Conservation (phyloP, 2,113 vertebrate species). For the Ceratotherium simum region DNA sequence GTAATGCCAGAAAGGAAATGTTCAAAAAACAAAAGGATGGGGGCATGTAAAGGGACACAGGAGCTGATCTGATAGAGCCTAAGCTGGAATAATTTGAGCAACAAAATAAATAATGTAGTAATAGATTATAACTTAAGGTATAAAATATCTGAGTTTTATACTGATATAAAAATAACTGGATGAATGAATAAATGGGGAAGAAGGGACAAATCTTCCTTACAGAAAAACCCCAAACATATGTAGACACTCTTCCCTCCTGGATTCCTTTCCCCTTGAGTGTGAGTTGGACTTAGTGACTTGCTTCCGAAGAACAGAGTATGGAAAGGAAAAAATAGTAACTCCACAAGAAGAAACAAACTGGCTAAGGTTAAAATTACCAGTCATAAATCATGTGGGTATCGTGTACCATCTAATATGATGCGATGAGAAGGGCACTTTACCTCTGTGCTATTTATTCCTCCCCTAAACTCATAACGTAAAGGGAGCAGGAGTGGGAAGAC, state of each 20-base stretch:
- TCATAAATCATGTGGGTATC: not conserved
- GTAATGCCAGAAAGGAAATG: not conserved
- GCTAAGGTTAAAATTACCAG: not conserved
- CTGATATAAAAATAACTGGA: not conserved
- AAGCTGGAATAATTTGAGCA: constrained; percentile 4
- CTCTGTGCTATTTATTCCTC: not conserved
- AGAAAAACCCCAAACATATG: constrained; percentile 21
- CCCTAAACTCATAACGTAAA: not conserved
- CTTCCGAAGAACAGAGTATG: not conserved
- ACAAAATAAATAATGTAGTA: constrained; percentile 18
- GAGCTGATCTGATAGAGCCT: not conserved
- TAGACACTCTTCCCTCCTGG: not conserved
- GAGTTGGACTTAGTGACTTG: not conserved
- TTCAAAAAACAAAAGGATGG: not conserved
- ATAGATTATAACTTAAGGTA: not conserved
- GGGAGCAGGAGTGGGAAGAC: not conserved
- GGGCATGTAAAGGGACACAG: not conserved
- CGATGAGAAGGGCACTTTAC: not conserved
- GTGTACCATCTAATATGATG: not conserved
- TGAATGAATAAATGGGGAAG: not conserved
- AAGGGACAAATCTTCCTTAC: not conserved
- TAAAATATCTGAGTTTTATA: not conserved
- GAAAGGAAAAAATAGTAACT: not conserved
- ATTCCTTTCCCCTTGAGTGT: not conserved
- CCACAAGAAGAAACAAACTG: not conserved